Conservation (phyloP, 2,888 invertebrate genomes). For the Dynastes maya region DNA sequence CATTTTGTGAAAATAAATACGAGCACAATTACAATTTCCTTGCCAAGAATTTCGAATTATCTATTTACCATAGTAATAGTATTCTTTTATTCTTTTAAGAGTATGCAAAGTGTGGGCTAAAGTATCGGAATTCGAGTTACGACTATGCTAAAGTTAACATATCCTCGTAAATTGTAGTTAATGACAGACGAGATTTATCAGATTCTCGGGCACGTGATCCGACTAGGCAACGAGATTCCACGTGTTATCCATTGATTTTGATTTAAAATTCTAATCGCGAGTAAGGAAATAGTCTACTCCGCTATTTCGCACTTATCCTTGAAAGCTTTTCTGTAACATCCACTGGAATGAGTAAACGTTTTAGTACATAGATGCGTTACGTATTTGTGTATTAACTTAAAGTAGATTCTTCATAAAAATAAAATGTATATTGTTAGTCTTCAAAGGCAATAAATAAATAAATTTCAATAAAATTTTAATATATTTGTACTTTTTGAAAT, state of each 20-base stretch:
- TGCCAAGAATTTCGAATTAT: not conserved
- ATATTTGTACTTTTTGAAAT: too few species aligned
- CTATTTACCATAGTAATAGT: not conserved
- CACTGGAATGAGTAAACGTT: not conserved
- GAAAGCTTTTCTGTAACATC: too few species aligned
- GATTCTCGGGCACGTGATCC: not conserved
- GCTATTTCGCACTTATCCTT: not conserved
- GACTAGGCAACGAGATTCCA: not conserved
- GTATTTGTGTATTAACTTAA: too few species aligned
- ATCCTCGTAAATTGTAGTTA: slow-evolving; percentile 22
- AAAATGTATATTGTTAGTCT: too few species aligned
- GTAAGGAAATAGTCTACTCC: not conserved
- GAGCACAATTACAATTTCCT: not conserved
- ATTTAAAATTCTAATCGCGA: slow-evolving; percentile 10
- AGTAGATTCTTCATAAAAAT: too few species aligned
- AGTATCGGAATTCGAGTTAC: not conserved
- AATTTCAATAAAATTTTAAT: too few species aligned
- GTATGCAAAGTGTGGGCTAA: too few species aligned
- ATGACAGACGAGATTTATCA: slow-evolving; percentile 23
- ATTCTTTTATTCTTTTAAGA: not conserved
- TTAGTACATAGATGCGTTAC: too few species aligned
- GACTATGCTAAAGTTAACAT: slow-evolving; percentile 7
- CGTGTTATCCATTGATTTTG: not conserved
- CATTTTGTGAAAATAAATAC: not conserved
- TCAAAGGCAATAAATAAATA: too few species aligned